phyloP scores from a whole-genome alignment of 2,113 vertebrate species.

The Bungarus multicinctus region DNA sequence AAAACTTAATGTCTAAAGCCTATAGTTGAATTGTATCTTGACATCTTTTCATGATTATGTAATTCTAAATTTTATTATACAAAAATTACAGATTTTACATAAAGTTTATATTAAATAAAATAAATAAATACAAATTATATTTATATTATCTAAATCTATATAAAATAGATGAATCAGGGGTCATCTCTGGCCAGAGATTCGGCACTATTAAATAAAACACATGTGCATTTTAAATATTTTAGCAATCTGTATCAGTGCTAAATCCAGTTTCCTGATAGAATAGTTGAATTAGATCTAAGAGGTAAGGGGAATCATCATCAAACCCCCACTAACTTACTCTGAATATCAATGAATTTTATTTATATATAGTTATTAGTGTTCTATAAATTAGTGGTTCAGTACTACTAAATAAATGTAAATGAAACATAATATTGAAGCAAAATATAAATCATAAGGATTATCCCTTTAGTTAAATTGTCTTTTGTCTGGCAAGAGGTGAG shows the following conservation, averaged over 20 bases:
- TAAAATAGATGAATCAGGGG: background rate
- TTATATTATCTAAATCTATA: too few relatives aligned
- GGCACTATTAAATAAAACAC: slow-evolving; percentile 65
- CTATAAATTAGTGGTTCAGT: background rate
- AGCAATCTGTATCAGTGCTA: slow-evolving; percentile 58
- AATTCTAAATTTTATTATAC: background rate
- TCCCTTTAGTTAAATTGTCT: background rate
- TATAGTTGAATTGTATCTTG: background rate
- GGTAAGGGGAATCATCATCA: slow-evolving; percentile 37
- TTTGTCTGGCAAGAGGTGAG: slow-evolving; percentile 17
- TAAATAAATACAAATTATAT: too few relatives aligned
- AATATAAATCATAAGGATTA: slow-evolving; percentile 58
- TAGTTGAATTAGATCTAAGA: slow-evolving; percentile 63
- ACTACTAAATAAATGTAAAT: background rate
- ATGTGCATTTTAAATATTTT: slow-evolving; percentile 67
- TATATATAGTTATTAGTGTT: background rate
- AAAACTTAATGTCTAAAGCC: background rate
- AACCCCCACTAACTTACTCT: slow-evolving; percentile 36
- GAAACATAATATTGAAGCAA: background rate
- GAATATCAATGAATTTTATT: slow-evolving; percentile 47
- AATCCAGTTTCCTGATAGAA: slow-evolving; percentile 61
- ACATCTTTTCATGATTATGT: background rate
- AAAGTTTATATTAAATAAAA: too few relatives aligned
- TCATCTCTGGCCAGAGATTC: slow-evolving; percentile 60
- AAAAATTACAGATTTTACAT: background rate